Conservation (phyloP, 2,888 invertebrate genomes). For the Acleris cristana region DNA sequence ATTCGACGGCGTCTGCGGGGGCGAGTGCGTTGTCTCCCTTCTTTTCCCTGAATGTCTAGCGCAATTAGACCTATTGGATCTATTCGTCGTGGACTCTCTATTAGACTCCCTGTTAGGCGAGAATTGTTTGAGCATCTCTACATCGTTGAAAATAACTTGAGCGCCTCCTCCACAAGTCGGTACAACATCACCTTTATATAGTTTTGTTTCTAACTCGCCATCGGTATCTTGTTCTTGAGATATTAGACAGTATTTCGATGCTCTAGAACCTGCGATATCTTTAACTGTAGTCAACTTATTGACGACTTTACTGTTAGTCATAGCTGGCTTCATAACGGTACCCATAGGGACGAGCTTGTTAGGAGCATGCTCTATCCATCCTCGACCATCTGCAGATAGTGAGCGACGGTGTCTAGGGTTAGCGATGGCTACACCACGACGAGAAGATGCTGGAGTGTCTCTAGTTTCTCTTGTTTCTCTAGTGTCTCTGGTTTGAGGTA, state of each 20-base stretch:
- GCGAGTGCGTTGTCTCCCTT: slow-evolving; percentile 68
- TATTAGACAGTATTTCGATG: slow-evolving; percentile 95
- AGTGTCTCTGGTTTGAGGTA: slow-evolving; percentile 47
- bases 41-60: slow-evolving; percentile 75
- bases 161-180: slow-evolving; percentile 98
- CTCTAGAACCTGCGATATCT: slow-evolving; percentile 87
- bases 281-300: slow-evolving; percentile 91
- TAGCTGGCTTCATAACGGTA: slow-evolving; percentile 94
- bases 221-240: slow-evolving; percentile 96
- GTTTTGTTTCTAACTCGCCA: slow-evolving; percentile 96
- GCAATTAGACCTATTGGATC: slow-evolving; percentile 57
- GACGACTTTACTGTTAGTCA: slow-evolving; percentile 92
- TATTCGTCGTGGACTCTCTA: slow-evolving; percentile 51
- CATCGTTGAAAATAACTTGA: slow-evolving; percentile 97
- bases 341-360: slow-evolving; percentile 91
- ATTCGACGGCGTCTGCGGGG: slow-evolving; percentile 74
- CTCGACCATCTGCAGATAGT: slow-evolving; percentile 88
- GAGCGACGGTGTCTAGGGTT: slow-evolving; percentile 91
- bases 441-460: slow-evolving; percentile 67
- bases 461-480: slow-evolving; percentile 52
- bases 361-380: slow-evolving; percentile 96
- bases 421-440: slow-evolving; percentile 86
- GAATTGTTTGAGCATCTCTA: slow-evolving; percentile 93
- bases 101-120: slow-evolving; percentile 85
- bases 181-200: slow-evolving; percentile 97